Evolutionary conservation across 2,888 invertebrate genomes (phyloP), one percentile per base, ranked within the genome.

Genomic region (Philereme transversata): DNA sequence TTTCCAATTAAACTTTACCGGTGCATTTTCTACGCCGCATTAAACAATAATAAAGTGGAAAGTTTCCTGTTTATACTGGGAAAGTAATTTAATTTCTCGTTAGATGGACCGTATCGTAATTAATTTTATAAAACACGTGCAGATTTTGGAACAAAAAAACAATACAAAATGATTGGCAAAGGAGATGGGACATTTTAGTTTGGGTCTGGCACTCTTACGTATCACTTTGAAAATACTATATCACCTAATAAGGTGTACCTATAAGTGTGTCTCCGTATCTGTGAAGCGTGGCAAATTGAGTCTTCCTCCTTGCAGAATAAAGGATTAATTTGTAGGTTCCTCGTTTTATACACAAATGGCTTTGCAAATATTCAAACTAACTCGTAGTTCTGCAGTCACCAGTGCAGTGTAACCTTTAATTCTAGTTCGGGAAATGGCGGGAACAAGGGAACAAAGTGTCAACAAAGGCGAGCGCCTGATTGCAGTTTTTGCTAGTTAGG

Each of bases 401-500:
- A 47, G 11, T 46, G 57, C 54, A 48, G 46, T 38, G 22, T 10
- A 36, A 48, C 48, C 57, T 46, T 59, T 54, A 50, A 33, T 51
- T 58, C 51, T 48, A 53, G 56, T 59, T 52, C 59, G 40, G 50
- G 11, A 43, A 56, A 59, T 11, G 10, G 47, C 43, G 41, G 57
- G 55, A 55, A 60, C 59, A 56, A 62, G 58, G 51, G 45, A 56
- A 56, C 43, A 47, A 61, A 36, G 64, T 61, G 57, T 65, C 60
- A 67, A 63, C 62, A 60, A 51, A 57, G 51, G 60, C 62, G 46
- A 63, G 49, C 47, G 65, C 47, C 62, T 66, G 74, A 77, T 75
- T 75, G 51, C 68, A 70, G 75, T 78, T 79, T 80, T 80, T 77
- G 71, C 77, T 73, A 70, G 74, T 75, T 75, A 75, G 72, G 57